Conservation (phyloP, 2,888 invertebrate species). For the Zonitis immaculata region DNA sequence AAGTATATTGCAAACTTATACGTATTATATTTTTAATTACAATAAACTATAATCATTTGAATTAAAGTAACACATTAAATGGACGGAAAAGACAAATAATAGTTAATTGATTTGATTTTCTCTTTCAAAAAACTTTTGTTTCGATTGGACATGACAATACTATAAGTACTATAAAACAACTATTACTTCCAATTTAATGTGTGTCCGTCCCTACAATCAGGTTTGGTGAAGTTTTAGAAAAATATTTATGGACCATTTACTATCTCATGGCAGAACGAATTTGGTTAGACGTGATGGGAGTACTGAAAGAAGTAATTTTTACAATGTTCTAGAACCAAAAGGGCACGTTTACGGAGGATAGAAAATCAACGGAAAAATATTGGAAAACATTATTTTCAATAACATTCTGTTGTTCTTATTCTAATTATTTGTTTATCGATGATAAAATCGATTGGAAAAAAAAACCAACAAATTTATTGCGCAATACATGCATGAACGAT, state of each 20-base stretch:
- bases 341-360: background rate
- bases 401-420: background rate
- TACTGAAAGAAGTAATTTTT: slow-evolving; percentile 4
- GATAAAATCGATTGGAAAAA: no score
- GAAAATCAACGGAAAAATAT: background rate
- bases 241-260: slow-evolving; percentile 17
- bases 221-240: slow-evolving; percentile 4
- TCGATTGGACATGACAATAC: background rate
- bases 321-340: background rate
- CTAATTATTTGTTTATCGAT: no score
- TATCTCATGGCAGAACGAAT: slow-evolving; percentile 12
- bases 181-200: background rate
- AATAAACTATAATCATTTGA: background rate
- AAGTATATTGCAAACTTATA: no score
- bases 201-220: background rate
- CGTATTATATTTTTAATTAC: background rate
- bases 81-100: background rate
- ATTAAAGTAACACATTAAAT: background rate
- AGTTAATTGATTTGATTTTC: background rate
- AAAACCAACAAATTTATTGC: background rate
- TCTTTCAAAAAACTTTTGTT: background rate
- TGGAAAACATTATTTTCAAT: background rate
- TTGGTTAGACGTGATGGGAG: slow-evolving; percentile 17
- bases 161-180: background rate
- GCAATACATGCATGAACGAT: background rate